These are phyloP conservation scores for Aselliscus stoliczkanus DNA, from an alignment of 2,797 vertebrate genomes.

Conservation along the genomic window DNA sequence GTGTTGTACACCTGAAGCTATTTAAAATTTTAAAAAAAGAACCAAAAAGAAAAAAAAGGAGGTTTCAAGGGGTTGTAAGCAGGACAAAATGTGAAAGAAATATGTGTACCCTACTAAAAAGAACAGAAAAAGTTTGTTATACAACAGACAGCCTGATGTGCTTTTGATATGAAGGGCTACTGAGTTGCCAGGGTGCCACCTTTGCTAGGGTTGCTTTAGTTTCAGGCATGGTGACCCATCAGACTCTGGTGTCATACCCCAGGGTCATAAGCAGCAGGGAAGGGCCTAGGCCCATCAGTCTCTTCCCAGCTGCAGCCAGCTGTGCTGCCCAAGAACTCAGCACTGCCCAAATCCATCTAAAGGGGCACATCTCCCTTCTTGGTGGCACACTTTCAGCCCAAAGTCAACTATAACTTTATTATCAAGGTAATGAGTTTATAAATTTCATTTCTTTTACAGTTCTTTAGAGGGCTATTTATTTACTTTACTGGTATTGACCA, in stretches of 20 bases:
- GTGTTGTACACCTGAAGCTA: no score
- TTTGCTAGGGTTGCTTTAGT: slow-evolving; percentile 1
- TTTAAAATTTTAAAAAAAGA: no score
- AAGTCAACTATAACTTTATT: slow-evolving; percentile 41
- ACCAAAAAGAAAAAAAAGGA: not conserved
- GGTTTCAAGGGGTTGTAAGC: not conserved
- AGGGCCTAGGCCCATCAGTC: slow-evolving; percentile 50
- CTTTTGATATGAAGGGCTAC: not conserved
- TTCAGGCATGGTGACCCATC: not conserved
- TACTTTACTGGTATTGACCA: not conserved
- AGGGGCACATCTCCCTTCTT: slow-evolving; percentile 57
- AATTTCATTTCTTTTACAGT: not conserved
- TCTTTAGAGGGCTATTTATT: not conserved
- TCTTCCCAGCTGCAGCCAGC: slow-evolving; percentile 51
- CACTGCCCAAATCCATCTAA: slow-evolving; percentile 68
- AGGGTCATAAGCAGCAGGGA: slow-evolving; percentile 27
- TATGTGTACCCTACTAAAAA: not conserved
- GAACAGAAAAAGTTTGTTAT: not conserved
- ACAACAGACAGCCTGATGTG: not conserved
- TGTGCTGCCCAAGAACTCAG: slow-evolving; percentile 68
- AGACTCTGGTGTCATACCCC: not conserved
- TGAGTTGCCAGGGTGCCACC: slow-evolving; percentile 12
- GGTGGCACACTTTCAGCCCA: slow-evolving; percentile 25
- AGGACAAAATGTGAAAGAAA: slow-evolving; percentile 35
- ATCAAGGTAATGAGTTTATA: slow-evolving; percentile 60